Percentiles rank a stretch among this genome's conserved stretches.
Conservation (phyloP, 2,113 vertebrate species). For the Capricornis sumatraensis region DNA sequence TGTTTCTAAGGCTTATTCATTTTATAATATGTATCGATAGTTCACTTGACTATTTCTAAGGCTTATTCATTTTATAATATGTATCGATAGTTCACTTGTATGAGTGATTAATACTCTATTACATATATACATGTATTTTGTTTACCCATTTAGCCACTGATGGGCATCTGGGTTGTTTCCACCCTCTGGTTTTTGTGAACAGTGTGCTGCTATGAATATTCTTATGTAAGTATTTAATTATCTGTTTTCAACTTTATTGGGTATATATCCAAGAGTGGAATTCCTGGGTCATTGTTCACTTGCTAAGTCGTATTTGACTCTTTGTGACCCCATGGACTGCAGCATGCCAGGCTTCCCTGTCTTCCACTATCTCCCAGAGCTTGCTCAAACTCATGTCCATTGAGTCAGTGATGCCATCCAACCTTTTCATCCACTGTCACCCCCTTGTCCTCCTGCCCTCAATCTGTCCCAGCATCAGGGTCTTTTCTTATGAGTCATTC, state of each 20-base stretch:
- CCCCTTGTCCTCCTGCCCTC: neutral
- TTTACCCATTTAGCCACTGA: neutral
- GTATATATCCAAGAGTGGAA: neutral
- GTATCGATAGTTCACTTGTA: neutral
- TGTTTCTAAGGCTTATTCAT: neutral
- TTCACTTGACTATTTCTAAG: neutral
- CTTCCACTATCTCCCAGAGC: neutral
- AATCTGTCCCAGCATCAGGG: neutral
- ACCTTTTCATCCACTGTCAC: neutral
- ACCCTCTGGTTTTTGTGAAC: neutral
- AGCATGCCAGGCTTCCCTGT: neutral
- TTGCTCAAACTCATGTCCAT: neutral
- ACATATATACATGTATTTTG: neutral
- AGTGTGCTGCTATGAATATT: neutral
- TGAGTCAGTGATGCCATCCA: neutral
- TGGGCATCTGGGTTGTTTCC: neutral
- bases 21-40: neutral
- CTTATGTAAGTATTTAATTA: neutral
- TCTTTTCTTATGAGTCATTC: neutral
- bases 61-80: neutral
- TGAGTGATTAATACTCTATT: neutral
- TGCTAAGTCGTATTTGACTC: neutral
- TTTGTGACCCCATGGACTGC: neutral
- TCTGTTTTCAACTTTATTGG: neutral
- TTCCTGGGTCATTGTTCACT: neutral